A percentile compares a stretch with the other conserved stretches of the same genome.
Evolutionary conservation across 92 coral and sea anemone species (phyloP).

Genomic region (Epizoanthus stellaris): DNA sequence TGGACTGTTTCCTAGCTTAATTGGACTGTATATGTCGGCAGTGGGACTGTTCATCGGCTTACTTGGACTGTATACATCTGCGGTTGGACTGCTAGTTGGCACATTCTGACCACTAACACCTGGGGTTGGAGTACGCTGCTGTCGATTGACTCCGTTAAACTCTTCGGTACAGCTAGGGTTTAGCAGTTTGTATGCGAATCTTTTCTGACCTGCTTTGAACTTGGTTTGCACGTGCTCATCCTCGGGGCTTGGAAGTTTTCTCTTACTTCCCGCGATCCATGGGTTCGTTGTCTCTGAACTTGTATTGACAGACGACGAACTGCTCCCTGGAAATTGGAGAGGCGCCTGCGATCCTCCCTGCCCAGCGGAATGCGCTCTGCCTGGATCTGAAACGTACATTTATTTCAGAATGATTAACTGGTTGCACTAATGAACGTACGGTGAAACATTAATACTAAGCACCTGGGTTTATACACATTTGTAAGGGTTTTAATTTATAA

Average conservation of each 20-base stretch:
- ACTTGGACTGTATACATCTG: neutral
- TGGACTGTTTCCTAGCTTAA: neutral
- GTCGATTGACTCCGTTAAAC: neutral
- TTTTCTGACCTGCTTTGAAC: neutral
- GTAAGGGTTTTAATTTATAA: no score
- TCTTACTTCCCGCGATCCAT: neutral
- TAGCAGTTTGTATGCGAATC: neutral
- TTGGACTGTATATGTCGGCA: slow-evolving; percentile 5
- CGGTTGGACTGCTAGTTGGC: neutral
- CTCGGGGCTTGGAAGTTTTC: neutral
- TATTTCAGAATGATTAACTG: neutral
- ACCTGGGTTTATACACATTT: no score
- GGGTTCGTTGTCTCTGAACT: neutral
- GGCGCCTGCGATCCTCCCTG: neutral
- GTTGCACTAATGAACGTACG: neutral
- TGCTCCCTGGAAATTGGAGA: neutral
- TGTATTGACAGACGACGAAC: neutral
- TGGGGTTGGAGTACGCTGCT: neutral
- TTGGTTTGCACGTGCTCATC: neutral
- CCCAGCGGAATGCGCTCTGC: neutral
- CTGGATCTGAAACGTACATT: slow-evolving; percentile 18
- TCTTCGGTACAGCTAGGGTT: neutral
- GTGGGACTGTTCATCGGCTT: neutral
- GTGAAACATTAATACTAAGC: no score
- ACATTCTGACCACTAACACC: neutral